Evolutionary conservation across 2,113 vertebrate genomes (phyloP), one percentile per base, ranked within the genome.

Genomic region (Forbesichthys papilliferus): DNA sequence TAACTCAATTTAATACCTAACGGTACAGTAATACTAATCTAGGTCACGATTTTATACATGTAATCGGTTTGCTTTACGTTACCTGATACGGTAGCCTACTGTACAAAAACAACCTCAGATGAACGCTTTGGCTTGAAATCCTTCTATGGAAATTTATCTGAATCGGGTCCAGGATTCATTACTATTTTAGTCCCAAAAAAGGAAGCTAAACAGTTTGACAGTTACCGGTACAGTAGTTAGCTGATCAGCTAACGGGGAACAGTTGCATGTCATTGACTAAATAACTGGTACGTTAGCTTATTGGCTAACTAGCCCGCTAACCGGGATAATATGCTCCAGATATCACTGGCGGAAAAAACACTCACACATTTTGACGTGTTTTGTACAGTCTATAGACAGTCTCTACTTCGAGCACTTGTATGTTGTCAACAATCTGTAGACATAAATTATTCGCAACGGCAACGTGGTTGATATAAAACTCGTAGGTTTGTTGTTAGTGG

Each of bases 401-500:
- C 57, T 55, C 9, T 46, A 18, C 10, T 33, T 1, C 68, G 14
- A 1, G 10, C 9, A 53, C 54, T n/a, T 54, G 0, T 0, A 36
- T 20, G 11, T 0, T 3, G 47, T 8, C 8, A 16, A 3, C 4
- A 14, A 1, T 56, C n/a, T 56, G 3, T 9, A 53, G 5, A 42
- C 18, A 53, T 51, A 63, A 0, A 6, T 11, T 9, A 42, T 4
- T 5, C 51, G 4, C 13, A 61, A 3, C 68, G 52, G 81, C 62
- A 80, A 84, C 76, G 53, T 7, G 75, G 62, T 2, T 27, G 27
- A 27, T 27, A 27, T 27, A 27, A 27, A 27, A 27, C 62, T 74
- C 74, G 75, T 78, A 57, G 66, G 53, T 82, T 87, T 90, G 86
- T 90, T 89, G 69, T 87, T 87, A 65, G 83, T 78, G 81, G 84